Conservation (phyloP, 2,888 invertebrate genomes). For the Petrolisthes cinctipes region DNA sequence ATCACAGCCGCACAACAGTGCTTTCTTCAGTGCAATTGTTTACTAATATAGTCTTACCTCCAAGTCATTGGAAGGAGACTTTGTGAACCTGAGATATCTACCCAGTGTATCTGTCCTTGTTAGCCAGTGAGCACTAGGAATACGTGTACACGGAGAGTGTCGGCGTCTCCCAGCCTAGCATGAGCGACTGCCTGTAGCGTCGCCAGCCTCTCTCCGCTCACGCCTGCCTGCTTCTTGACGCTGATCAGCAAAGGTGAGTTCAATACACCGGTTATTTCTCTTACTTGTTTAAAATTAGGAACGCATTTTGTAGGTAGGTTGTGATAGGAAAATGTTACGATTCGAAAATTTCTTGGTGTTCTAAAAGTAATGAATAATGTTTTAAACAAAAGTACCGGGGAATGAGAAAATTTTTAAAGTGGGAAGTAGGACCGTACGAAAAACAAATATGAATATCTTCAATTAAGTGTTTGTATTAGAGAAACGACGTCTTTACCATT, state of each 20-base stretch:
- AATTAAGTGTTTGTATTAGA: no score
- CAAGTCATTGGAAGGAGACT: constrained; percentile 1
- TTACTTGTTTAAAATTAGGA: no score
- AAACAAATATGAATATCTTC: no score
- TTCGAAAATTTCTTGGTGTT: no score
- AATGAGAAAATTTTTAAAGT: no score
- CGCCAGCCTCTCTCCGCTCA: constrained; percentile 15
- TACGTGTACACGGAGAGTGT: background rate
- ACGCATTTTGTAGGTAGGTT: no score
- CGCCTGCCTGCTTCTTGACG: background rate
- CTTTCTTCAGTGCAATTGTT: constrained; percentile 13
- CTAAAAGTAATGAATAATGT: no score
- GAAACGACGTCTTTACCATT: no score
- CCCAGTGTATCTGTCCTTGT: background rate
- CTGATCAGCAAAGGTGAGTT: background rate
- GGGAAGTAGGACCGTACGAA: no score
- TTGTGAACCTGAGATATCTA: constrained; percentile 3
- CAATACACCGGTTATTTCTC: background rate
- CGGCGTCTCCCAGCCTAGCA: background rate
- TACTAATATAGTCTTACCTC: background rate
- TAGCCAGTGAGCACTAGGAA: background rate
- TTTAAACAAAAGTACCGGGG: no score
- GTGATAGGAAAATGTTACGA: no score
- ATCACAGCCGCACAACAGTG: constrained; percentile 4
- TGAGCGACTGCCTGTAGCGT: constrained; percentile 20